Evolutionary conservation across 2,888 invertebrate species (phyloP), one percentile per base, ranked within the genome.

Genomic region (Tromatobia lineatoria): DNA sequence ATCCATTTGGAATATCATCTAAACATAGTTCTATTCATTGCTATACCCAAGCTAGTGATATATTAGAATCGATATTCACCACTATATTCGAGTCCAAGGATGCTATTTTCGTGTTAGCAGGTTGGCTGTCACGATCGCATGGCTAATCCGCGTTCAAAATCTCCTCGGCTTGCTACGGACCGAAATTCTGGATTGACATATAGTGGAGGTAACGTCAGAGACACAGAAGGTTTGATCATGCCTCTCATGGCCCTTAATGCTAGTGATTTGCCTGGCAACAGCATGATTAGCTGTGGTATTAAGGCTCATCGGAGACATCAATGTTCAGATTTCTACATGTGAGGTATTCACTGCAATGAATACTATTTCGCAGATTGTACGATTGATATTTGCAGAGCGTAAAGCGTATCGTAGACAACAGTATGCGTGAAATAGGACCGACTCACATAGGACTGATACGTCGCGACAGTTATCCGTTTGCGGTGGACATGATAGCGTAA

Each of bases 241-340:
- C 1, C 2, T n/a, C 18, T 18, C n/a, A 47, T 47, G 50, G 50
- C 50, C 10, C 50, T 50, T 8, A 18, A 18, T 50, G 18, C 7
- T 8, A 50, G 50, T 50, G 50, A 50, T 50, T 50, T 50, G 50
- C 18, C 6, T 50, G 50, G n/a, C 18, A 50, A 8, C 50, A 50
- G 10, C 18, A 18, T 18, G 7, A n/a, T 50, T 50, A 8, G 50
- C n/a, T 50, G 0, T 8, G 2, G 50, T 6, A 50, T 50, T 18
- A 50, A 50, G 50, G 50, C 18, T 50, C 50, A 50, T 50, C 18
- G 18, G 50, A n/a, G 50, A n/a, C 50, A 18, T 54, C 54, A 23
- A 54, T 54, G 8, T 47, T n/a, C 20, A 54, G 54, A 11, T 7
- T 23, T 23, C 7, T 29, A 61, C 59, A 15, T n/a, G 13, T 29